Evolutionary conservation across 1,140 invertebrate species (phyloP), one percentile per base, ranked within the genome.

Genomic region (Zophobas morio): DNA sequence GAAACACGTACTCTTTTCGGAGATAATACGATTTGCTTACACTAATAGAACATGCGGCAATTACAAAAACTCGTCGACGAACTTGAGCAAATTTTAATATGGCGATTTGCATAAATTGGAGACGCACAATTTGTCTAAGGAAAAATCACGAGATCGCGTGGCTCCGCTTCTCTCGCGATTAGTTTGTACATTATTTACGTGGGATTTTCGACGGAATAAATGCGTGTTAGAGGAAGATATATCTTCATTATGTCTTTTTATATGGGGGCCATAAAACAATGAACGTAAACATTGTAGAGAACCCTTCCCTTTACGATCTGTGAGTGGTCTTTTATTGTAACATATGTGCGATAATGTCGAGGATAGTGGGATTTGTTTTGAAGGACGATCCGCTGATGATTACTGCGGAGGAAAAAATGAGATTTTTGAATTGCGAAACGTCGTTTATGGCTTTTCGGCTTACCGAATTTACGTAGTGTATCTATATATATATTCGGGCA

Each of bases 1-100:
- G 75, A 76, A 76, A 76, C 75, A 76, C 60, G 75, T 76, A 72
- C 70, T 66, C 70, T 76, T 20, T 76, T 75, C 57, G 46, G 56
- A 76, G 75, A 66, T 76, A 76, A 76, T 76, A 54, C 35, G 63
- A 76, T 76, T 76, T 76, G 53, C 53, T 57, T 60, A 56, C 39
- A 72, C 56, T 74, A 74, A 74, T 56, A 74, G 53, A 40, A 56
- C 56, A 60, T 47, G 72, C 54, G 32, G 35, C 72, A 57, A 57
- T 74, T 74, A 74, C 6, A 74, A 74, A 74, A 74, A 74, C 5
- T 53, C 42, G 3, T 32, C 8, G 36, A 39, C 20, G 39, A 74
- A 53, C 34, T 74, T 74, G 53, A 32, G 6, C 4, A 57, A 57
- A 47, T 74, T 74, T 46, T 47, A 74, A 74, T 57, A 74, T 74